phyloP scores from a whole-genome alignment of 2,888 invertebrate species.

The Germaria angustata region DNA sequence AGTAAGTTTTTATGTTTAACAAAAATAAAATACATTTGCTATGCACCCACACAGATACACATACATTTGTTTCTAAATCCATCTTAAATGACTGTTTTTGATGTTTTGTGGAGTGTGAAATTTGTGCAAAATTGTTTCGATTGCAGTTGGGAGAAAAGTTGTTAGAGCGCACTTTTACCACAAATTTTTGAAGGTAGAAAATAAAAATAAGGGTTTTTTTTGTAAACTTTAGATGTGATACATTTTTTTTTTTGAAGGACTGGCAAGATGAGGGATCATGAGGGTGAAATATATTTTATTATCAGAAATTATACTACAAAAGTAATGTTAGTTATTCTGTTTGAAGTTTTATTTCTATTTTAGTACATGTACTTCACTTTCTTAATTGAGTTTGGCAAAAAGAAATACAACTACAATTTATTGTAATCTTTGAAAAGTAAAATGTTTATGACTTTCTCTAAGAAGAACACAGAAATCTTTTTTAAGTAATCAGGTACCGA shows the following conservation, averaged over 20 bases:
- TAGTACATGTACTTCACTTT: not conserved
- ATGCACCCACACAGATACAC: too few species aligned
- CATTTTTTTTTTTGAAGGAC: not conserved
- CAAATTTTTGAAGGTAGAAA: not conserved
- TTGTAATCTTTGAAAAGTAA: too few species aligned
- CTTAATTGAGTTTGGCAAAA: too few species aligned
- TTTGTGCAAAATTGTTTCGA: conserved; percentile 52
- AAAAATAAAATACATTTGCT: conserved; percentile 5
- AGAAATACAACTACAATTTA: too few species aligned
- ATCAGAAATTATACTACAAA: not conserved
- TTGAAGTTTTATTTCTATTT: not conserved
- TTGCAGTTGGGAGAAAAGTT: not conserved
- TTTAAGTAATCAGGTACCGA: too few species aligned
- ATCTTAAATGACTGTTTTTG: conserved; percentile 15
- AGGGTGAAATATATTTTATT: not conserved
- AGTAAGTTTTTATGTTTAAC: not conserved
- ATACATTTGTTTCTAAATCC: not conserved
- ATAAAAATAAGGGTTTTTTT: conserved; percentile 10
- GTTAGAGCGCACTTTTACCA: not conserved
- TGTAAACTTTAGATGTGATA: not conserved
- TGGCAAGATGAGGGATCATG: not conserved
- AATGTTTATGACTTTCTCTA: too few species aligned
- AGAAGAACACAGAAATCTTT: too few species aligned
- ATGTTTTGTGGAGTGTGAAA: conserved; percentile 60
- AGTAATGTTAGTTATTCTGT: not conserved